Conservation (phyloP, 2,113 vertebrate species). For the Thamnophis sirtalis region DNA sequence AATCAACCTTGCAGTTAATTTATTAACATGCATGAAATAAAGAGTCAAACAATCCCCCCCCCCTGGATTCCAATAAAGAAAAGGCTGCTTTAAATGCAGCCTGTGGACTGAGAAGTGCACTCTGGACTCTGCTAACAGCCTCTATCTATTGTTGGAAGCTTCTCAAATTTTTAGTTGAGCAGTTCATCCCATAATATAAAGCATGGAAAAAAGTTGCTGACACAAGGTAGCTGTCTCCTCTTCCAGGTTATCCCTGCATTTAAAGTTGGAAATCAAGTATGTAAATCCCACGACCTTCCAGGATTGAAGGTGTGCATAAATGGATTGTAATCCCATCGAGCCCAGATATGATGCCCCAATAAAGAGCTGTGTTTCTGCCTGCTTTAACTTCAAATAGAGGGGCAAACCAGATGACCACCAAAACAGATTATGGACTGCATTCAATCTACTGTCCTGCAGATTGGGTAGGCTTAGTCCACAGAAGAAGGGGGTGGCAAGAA, state of each 20-base stretch:
- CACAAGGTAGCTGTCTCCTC: neutral
- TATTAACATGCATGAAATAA: neutral
- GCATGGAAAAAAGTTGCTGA: neutral
- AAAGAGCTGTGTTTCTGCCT: neutral
- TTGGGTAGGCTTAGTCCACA: neutral
- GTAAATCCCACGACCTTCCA: neutral
- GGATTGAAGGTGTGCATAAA: neutral
- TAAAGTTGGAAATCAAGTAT: neutral
- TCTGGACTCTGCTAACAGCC: neutral
- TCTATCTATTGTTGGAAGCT: neutral
- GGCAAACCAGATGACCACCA: neutral
- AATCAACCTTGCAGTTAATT: neutral
- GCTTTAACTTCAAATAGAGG: neutral
- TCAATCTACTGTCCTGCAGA: neutral
- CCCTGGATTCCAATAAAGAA: neutral
- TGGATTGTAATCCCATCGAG: neutral
- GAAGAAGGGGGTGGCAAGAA: neutral
- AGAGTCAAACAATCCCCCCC: neutral
- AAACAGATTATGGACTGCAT: neutral
- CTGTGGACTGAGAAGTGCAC: neutral
- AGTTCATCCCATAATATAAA: neutral
- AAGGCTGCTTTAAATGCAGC: neutral
- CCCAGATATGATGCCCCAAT: neutral
- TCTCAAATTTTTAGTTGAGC: neutral
- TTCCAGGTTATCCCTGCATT: neutral